Conservation (phyloP, 92 coral and sea anemone genomes). For the Palythoa caribaeorum region DNA sequence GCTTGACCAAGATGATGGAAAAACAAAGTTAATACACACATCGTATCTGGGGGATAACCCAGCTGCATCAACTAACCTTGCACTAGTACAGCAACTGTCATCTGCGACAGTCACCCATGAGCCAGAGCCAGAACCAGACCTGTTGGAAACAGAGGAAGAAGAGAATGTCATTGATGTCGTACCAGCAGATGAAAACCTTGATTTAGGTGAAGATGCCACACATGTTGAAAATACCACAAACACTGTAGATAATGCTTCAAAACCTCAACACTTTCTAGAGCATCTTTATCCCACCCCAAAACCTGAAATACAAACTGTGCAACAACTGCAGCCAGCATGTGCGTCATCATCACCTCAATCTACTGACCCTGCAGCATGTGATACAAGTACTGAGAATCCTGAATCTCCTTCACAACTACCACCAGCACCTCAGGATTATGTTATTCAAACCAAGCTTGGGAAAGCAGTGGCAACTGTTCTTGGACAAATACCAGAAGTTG, state of each 20-base stretch:
- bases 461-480: background rate
- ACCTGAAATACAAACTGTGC: background rate
- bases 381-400: constrained; percentile 23
- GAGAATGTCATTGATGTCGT: constrained; percentile 17
- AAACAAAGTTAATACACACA: background rate
- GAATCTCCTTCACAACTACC: constrained; percentile 11
- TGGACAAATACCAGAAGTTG: background rate
- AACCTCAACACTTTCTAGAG: constrained; percentile 25
- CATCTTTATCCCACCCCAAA: constrained; percentile 41
- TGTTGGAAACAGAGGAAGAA: constrained; percentile 4
- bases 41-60: constrained; percentile 17
- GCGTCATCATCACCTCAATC: constrained; percentile 15
- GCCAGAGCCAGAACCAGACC: constrained; percentile 30
- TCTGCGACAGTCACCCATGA: constrained; percentile 8
- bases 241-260: constrained; percentile 20
- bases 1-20: constrained; percentile 43
- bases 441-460: constrained; percentile 18
- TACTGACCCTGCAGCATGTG: constrained; percentile 39
- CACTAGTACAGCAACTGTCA: background rate
- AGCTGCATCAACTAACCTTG: constrained; percentile 22
- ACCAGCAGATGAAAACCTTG: constrained; percentile 53
- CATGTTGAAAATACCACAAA: background rate
- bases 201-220: constrained; percentile 31
- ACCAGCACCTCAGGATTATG: constrained; percentile 22
- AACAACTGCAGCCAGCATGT: constrained; percentile 29